Base-by-base conservation (phyloP, 2,113 vertebrate species). In the Tursiops truncatus region DNA sequence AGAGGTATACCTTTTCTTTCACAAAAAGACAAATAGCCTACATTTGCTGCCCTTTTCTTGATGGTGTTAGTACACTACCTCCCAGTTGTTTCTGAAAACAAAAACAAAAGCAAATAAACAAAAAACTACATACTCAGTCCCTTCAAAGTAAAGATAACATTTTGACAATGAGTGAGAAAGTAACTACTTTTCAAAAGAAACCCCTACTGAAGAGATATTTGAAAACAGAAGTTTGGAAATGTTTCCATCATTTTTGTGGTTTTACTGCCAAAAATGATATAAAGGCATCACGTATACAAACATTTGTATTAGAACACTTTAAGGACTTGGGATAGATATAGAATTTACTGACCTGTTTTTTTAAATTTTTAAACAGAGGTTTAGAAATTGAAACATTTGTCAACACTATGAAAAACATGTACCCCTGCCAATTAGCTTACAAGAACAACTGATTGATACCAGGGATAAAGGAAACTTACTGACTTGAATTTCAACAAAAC, bases 81-180 rank as follows among this genome's bases (percentile, higher is more conserved):
- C 38, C 21, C 33, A 80, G 89, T 28, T 90, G 58, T 82, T 93
- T 93, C 56, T 58, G n/a, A 3, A 58, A 84, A 83, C 70, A 91
- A 89, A 56, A 60, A 28, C 53, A 36, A 65, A 60, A 80, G n/a
- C 21, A 80, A 58, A 80, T 58, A 62, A 87, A 87, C 50, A n/a
- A 80, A 81, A 68, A 73, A 20, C 53, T 31, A 87, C 20, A 81
- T 53, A 56, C n/a, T 91, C 50, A 82, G 15, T 89, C 14, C 31
- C n/a, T 82, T 95, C 71, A 73, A 73, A 77, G 96, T 96, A 76
- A 86, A 89, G 85, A 58, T 92, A 94, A 92, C 56, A 95, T 89
- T 96, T 96, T 93, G 93, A 86, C 58, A 77, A 68, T 53, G 68
- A 89, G 10, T 73, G 73, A 89, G 77, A 94, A 84, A 92, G 47